phyloP scores from a whole-genome alignment of 1,140 invertebrate species.

The Melanaphis sacchari region DNA sequence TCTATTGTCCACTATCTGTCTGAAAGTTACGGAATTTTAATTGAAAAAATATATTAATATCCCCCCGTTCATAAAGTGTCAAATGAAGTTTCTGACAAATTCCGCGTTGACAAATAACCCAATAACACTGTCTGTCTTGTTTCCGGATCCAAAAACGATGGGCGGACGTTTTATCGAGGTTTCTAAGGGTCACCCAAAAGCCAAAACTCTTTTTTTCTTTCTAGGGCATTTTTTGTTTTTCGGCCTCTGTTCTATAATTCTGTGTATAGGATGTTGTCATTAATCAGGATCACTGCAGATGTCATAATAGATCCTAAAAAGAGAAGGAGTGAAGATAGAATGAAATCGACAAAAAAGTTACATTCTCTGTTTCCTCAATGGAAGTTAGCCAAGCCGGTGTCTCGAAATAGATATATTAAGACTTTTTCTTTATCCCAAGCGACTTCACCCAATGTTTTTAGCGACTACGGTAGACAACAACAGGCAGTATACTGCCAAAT shows the following conservation, averaged over 20 bases:
- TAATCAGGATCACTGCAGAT: constrained; percentile 50
- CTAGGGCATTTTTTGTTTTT: constrained; percentile 27
- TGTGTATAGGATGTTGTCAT: neutral
- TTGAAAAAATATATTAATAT: constrained; percentile 35
- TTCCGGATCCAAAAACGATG: neutral
- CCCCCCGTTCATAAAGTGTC: neutral
- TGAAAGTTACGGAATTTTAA: constrained; percentile 14
- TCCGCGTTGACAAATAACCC: constrained; percentile 21
- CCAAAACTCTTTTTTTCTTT: constrained; percentile 6
- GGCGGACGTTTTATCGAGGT: constrained; percentile 5
- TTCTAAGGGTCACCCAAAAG: neutral
- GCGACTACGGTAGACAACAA: constrained; percentile 4
- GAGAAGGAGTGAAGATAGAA: neutral
- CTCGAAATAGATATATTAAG: constrained; percentile 48
- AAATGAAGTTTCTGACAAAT: constrained; percentile 1
- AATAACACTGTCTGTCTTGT: constrained; percentile 12
- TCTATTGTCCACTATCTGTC: neutral
- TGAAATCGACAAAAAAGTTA: neutral
- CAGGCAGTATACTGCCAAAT: constrained; percentile 34
- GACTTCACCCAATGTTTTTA: constrained; percentile 16
- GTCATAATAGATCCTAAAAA: constrained; percentile 39
- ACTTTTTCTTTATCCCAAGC: constrained; percentile 38
- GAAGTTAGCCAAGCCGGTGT: constrained; percentile 42
- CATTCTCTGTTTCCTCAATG: constrained; percentile 34
- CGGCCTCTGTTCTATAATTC: neutral